Evolutionary conservation across 2,113 vertebrate genomes (phyloP).

Genomic region (Tiliqua scincoides): DNA sequence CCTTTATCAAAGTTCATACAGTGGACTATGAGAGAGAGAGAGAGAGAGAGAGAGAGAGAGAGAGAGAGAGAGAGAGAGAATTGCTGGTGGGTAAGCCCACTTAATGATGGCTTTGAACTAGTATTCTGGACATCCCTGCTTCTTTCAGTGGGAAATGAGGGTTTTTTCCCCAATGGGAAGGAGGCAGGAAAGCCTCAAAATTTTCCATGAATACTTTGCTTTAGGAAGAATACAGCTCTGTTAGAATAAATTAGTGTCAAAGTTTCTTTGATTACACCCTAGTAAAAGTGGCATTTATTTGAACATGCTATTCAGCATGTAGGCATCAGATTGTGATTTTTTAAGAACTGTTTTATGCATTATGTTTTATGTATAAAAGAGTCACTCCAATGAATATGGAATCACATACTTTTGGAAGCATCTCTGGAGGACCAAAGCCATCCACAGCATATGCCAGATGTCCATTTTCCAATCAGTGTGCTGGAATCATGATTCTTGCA

Average conservation of each 20-base stretch:
- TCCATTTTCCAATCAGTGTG: neutral
- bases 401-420: neutral
- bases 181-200: neutral
- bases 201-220: conserved; percentile 25
- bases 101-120: conserved; percentile 17
- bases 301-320: neutral
- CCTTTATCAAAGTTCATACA: conserved; percentile 21
- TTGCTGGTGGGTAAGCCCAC: neutral
- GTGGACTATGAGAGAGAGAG: conserved; percentile 1
- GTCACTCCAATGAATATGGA: neutral
- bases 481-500: neutral
- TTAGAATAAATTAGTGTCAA: conserved; percentile 19
- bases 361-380: neutral
- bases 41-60: conserved; percentile 21
- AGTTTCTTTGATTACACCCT: conserved; percentile 17
- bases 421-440: neutral
- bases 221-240: neutral
- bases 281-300: neutral
- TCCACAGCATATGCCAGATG: neutral
- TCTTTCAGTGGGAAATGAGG: conserved; percentile 27
- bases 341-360: neutral
- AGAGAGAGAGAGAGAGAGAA: conserved; percentile 27
- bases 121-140: neutral
- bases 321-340: neutral
- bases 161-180: conserved; percentile 1